A percentile compares a stretch with the other conserved stretches of the same genome.
These are phyloP conservation scores for Hydropsyche betteni DNA, from an alignment of 2,888 invertebrate species.

Conservation along the genomic window DNA sequence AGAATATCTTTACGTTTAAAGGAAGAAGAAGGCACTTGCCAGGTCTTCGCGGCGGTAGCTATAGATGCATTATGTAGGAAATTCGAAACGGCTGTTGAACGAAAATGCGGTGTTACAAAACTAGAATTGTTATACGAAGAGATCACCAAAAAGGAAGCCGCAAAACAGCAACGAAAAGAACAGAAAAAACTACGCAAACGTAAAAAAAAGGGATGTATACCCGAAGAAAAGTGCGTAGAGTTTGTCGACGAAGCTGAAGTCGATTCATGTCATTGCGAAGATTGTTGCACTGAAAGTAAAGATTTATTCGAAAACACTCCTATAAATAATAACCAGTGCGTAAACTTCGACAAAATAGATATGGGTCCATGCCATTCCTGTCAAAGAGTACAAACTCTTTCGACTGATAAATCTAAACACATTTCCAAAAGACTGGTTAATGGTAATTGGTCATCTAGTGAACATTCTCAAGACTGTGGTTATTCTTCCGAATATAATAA, in stretches of 20 bases:
- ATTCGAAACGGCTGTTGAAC: conserved; percentile 90
- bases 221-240: conserved; percentile 56
- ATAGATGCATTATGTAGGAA: conserved; percentile 88
- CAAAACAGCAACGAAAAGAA: conserved; percentile 85
- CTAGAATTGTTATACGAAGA: conserved; percentile 89
- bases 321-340: conserved; percentile 61
- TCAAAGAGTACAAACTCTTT: conserved; percentile 62
- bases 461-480: conserved; percentile 84
- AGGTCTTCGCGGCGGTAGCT: conserved; percentile 88
- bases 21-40: conserved; percentile 94
- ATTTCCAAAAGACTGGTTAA: conserved; percentile 58
- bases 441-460: conserved; percentile 70
- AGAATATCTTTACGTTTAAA: conserved; percentile 85
- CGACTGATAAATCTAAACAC: conserved; percentile 57
- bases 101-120: conserved; percentile 88
- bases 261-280: conserved; percentile 61
- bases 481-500: conserved; percentile 88
- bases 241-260: conserved; percentile 54
- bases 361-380: conserved; percentile 63
- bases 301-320: conserved; percentile 50
- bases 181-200: conserved; percentile 82
- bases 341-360: conserved; percentile 57
- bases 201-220: conserved; percentile 76
- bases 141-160: conserved; percentile 85
- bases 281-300: conserved; percentile 59